Base-by-base conservation (phyloP, 1,140 invertebrate genomes). In the Nebria ingens region DNA sequence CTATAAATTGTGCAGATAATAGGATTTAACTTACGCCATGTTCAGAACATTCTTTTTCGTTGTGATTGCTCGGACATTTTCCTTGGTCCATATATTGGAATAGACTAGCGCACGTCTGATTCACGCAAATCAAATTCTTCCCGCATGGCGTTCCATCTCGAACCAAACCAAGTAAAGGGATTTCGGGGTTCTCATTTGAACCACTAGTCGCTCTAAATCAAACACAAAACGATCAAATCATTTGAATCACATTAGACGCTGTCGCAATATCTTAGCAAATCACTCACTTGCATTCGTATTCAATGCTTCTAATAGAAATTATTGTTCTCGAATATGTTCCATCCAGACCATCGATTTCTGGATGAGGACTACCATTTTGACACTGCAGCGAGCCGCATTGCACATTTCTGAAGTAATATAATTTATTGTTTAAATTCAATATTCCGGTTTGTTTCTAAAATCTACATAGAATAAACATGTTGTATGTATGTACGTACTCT, bases 281-380 rank as follows among this genome's bases (percentile, higher is more conserved):
- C 45, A 83, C 86, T 83, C 71, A 93, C 89, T 94, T 94, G 89
- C 92, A 94, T 69, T 93, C 89, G 65, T 84, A 92, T 66, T 93
- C 89, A 21, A 79, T 74, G 13, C 88, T 86, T 63, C 88, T 88
- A 62, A 89, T 90, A 11, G 85, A 89, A 63, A 94, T 86, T 55
- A 90, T 87, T 2, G 91, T 95, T 64, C 83, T 81, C 1, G 88
- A 87, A 68, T 86, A 91, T 53, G 84, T 83, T 58, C 90, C 82
- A 68, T 91, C 86, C 69, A 86, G 79, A 4, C 85, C 87, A 51
- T 80, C 73, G 54, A 86, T 78, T 2, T 85, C 77, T 0, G 93
- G 93, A 62, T 85, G 82, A 20, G 81, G 76, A 66, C 82, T 85
- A 1, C 93, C 93, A 38, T 82, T 79, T 65, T 93, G 86, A 71